These are phyloP conservation scores for Acinonyx jubatus DNA, from an alignment of 2,113 vertebrate genomes.

Conservation along the genomic window DNA sequence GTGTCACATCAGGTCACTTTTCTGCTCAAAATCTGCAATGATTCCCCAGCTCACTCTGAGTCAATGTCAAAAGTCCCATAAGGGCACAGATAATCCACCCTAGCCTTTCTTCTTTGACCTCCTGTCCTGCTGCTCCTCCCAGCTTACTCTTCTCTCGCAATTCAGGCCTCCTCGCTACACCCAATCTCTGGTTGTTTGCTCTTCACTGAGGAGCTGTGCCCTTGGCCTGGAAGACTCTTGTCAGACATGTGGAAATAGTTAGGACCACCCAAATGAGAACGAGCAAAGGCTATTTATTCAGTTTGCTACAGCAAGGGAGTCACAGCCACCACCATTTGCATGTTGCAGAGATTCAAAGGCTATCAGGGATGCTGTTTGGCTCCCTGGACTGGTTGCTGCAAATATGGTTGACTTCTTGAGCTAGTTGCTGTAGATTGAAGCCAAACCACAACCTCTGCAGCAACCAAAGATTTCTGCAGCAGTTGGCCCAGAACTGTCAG, in stretches of 20 bases:
- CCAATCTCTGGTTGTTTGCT: not conserved
- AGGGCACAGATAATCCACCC: not conserved
- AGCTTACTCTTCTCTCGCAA: not conserved
- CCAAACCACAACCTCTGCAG: not conserved
- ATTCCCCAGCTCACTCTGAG: not conserved
- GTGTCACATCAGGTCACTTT: not conserved
- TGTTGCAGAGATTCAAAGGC: not conserved
- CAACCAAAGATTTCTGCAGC: not conserved
- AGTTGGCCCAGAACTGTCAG: not conserved
- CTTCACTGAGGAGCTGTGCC: not conserved
- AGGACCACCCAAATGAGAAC: conserved; percentile 3
- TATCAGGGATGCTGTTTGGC: not conserved
- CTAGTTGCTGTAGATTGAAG: not conserved
- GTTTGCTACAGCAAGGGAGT: not conserved
- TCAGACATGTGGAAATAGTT: not conserved
- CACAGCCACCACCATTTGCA: not conserved
- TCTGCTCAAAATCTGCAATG: not conserved
- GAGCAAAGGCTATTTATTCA: not conserved
- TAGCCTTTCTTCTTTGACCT: not conserved
- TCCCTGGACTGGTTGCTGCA: not conserved
- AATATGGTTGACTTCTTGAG: not conserved
- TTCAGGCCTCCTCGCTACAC: not conserved
- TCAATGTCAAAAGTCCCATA: not conserved
- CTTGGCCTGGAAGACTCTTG: not conserved
- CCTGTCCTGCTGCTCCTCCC: not conserved